These are phyloP conservation scores for Macrobrachium rosenbergii DNA, from an alignment of 1,140 invertebrate species.

Conservation along the genomic window DNA sequence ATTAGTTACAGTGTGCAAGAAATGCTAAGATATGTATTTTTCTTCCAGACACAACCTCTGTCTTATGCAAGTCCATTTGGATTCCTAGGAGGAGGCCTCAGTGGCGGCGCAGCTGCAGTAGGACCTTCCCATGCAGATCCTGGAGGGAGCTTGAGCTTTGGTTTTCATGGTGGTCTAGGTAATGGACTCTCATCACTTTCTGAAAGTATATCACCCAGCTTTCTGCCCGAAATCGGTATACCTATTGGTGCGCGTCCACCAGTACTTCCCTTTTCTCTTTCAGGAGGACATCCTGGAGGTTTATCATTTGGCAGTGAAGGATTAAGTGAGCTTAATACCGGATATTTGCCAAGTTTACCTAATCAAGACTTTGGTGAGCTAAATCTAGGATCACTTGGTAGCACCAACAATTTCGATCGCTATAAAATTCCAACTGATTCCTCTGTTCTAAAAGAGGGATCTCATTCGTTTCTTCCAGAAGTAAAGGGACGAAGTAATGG, in stretches of 20 bases:
- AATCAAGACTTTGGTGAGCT: neutral
- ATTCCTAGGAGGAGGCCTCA: neutral
- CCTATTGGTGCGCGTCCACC: too few species aligned
- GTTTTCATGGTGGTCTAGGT: neutral
- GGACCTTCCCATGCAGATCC: neutral
- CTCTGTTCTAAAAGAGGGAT: too few species aligned
- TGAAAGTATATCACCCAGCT: too few species aligned
- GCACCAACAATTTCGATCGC: neutral
- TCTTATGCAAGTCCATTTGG: neutral
- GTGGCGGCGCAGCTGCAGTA: neutral
- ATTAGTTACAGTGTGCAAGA: neutral
- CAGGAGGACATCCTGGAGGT: neutral
- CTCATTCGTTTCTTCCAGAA: neutral
- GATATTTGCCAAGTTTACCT: neutral
- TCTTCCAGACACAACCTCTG: constrained; percentile 1
- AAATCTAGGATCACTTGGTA: constrained; percentile 1
- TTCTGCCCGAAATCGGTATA: neutral
- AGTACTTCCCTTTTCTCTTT: neutral
- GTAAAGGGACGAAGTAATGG: neutral
- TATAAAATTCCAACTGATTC: too few species aligned
- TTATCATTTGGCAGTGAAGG: neutral
- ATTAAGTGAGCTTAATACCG: neutral
- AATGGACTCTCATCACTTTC: neutral
- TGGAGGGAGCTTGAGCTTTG: neutral
- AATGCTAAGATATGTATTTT: neutral